Evolutionary conservation across 2,797 vertebrate genomes (phyloP), one percentile per base, ranked within the genome.

Genomic region (Rachycentron canadum): DNA sequence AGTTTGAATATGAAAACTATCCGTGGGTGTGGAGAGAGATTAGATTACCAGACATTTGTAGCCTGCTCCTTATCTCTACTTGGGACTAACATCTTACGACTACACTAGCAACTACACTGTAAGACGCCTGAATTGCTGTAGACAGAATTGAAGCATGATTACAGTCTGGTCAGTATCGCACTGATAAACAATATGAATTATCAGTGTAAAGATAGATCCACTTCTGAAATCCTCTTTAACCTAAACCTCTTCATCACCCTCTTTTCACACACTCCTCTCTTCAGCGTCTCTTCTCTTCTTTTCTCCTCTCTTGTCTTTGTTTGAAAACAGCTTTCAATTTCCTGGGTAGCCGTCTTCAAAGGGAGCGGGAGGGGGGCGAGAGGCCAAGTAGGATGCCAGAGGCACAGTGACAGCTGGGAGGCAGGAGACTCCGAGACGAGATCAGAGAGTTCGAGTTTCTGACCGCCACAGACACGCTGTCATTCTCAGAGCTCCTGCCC

Each of bases 321-420:
- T 90, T 91, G 88, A 89, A 92, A 93, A 92, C 92, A 93, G 92
- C 91, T 89, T 94, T 94, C 92, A 94, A 93, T 94, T 94, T 95
- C 94, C 94, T 94, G 93, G 91, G 88, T 80, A 90, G 91, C 84
- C 11, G 78, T 86, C 89, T 93, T 94, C 92, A 94, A 94, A 94
- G 94, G 80, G 63, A 78, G 83, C 83, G 28, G 78, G 82, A 36
- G 73, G 84, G 75, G 75, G 78, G 78, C 41, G 36, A 41, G 82
- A 65, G 76, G 80, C 72, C 60, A 84, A 85, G 84, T 58, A 79
- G 88, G 88, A 86, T 86, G 92, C 91, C 92, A 94, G 93, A 88
- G 86, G 91, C 91, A 84, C 88, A 87, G 92, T 91, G 94, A 95
- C 95, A 96, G 94, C 93, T 95, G 95, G 91, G 86, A 91, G 93